Base-by-base conservation (phyloP, 2,797 vertebrate genomes). In the Eptatretus atami region DNA sequence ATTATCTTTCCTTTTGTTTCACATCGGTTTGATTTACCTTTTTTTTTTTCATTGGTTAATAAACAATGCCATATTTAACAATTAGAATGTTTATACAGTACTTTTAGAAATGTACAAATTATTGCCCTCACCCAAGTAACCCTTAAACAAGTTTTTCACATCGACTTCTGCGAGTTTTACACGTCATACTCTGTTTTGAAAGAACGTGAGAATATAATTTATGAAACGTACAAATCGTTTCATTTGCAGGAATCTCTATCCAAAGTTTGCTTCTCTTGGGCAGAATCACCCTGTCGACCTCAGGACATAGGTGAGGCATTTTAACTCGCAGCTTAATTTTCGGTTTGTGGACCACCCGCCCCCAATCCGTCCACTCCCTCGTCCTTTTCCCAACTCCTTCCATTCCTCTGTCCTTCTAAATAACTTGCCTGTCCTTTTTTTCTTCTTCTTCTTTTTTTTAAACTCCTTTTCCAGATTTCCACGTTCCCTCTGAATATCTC, bases 401-500 rank as follows among this genome's bases (percentile, higher is more conserved):
- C 64, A 24, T 6, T 65, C 15, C 54, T 9, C 24, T 11, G n/a
- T 3, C 12, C 53, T 15, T 65, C 10, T 65, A 12, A 6, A 25
- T 54, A 52, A n/a, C 24, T 13, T 24, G 13, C 13, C 14, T 15
- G 54, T 54, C 65, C 25, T 54, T 63, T 15, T n/a, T 64, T 78
- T 72, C 19, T 19, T 19, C 19, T 19, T 19, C n/a, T n/a, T n/a
- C 19, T 9, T 52, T 53, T 19, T 63, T 53, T 25, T 66, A 24
- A 64, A 54, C 52, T n/a, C 54, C 15, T 64, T 66, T 15, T 63
- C 54, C 73, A 99, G 92, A 99, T 77, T 99, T 99, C 77, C 92
- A 99, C 72, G 92, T 99, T 77, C 92, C 92, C 65, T 99, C 90
- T 66, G 92, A 99, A 75, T 99, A 99, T 78, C 81, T 99, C 80